Base-by-base conservation (phyloP, 2,888 invertebrate species). In the Leptarthrus brevirostris region DNA sequence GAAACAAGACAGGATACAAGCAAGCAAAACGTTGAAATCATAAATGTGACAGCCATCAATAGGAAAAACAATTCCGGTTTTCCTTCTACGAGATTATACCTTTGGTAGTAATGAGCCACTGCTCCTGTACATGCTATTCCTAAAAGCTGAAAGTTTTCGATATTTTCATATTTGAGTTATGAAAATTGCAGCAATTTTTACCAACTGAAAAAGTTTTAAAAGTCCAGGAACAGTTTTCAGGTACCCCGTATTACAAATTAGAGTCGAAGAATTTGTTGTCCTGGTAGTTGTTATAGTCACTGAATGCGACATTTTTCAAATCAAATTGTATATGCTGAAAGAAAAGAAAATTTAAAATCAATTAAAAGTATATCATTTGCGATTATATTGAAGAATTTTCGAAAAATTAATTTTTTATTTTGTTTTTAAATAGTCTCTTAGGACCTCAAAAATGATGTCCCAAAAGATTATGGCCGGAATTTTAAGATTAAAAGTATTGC, bases 221-320 rank as follows among this genome's bases (percentile, higher is more conserved):
- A 95, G 83, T 3, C 96, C 96, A 0, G 93, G 90, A 81, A 91
- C 87, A 22, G 92, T 90, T 82, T 91, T 91, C 78, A 95, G 85
- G 83, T 94, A 95, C 61, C 93, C 92, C 3, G 91, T 91, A 84
- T 96, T 95, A 76, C 95, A 86, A 79, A 93, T 89, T 77, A 95
- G 87, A 6, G 92, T 89, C 8, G 93, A 91, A 20, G 93, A 92
- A 30, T 91, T 89, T 22, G 91, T 88, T 8, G 92, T 91, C 75
- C 93, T 93, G 69, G 94, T 94, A 12, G 93, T 93, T 30, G 93
- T 93, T 81, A 95, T 93, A 56, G 95, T 95, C 79, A 95, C 93
- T 36, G 93, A 88, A 86, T 95, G 95, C 77, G 95, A 95, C 95
- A 95, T 95, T 80, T 85, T 90, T n/a, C n/a, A n/a, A n/a, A n/a